These are phyloP conservation scores for Polypterus bichir DNA, from an alignment of 2,113 vertebrate genomes.

Conservation along the genomic window DNA sequence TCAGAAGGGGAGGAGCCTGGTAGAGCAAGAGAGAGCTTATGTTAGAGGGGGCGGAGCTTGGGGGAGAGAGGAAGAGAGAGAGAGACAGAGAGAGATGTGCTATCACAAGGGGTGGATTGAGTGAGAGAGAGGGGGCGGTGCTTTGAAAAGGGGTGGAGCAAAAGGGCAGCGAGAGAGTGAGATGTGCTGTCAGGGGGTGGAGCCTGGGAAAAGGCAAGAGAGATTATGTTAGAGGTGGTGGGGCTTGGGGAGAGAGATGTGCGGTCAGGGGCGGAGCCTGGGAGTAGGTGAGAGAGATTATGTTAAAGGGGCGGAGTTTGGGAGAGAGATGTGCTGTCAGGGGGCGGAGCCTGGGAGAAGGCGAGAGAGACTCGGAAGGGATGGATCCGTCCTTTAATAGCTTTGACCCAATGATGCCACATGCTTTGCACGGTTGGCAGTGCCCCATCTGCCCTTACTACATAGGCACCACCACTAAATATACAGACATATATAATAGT, in stretches of 20 bases:
- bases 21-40: too few species aligned
- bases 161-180: slow-evolving; percentile 20
- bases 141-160: slow-evolving; percentile 31
- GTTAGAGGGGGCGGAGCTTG: too few species aligned
- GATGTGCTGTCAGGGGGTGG: slow-evolving; percentile 21
- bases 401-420: too few species aligned
- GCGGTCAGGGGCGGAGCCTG: slow-evolving; percentile 16
- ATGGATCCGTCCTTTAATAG: too few species aligned
- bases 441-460: too few species aligned
- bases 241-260: slow-evolving; percentile 10
- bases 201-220: slow-evolving; percentile 14
- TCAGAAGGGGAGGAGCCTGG: too few species aligned
- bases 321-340: slow-evolving; percentile 11
- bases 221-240: slow-evolving; percentile 25
- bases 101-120: slow-evolving; percentile 21
- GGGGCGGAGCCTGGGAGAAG: not conserved
- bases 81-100: not conserved
- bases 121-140: slow-evolving; percentile 42
- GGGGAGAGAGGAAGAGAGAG: slow-evolving; percentile 9
- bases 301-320: slow-evolving; percentile 12
- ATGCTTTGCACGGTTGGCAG: too few species aligned
- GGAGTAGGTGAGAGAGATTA: slow-evolving; percentile 26
- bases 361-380: not conserved
- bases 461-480: too few species aligned
- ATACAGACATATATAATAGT: too few species aligned